A percentile compares a stretch with the other conserved stretches of the same genome.
Conservation (phyloP, 1,140 invertebrate genomes). For the Colletes gigas region DNA sequence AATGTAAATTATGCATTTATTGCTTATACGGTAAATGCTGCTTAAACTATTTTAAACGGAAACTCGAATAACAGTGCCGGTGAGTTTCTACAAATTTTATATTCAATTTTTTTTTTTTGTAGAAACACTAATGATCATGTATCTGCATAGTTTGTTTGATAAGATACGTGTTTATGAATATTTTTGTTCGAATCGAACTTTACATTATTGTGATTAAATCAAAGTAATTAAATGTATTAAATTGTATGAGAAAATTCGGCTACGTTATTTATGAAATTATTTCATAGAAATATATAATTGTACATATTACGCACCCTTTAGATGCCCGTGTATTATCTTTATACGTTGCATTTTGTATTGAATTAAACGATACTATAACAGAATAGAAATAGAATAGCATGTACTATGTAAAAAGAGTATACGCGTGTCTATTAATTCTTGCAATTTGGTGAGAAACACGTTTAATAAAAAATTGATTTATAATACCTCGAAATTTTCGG, state of each 20-base stretch:
- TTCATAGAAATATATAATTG: constrained; percentile 35
- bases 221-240: neutral
- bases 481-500: too few species aligned
- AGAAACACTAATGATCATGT: neutral
- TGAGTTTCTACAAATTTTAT: constrained; percentile 3
- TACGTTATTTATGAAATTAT: constrained; percentile 23
- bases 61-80: neutral
- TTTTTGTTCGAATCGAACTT: too few species aligned
- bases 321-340: constrained; percentile 13
- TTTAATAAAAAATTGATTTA: too few species aligned
- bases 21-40: neutral
- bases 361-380: constrained; percentile 4
- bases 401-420: constrained; percentile 14
- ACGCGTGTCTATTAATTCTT: neutral
- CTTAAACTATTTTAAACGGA: neutral
- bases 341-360: neutral
- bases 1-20: constrained; percentile 12
- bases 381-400: constrained; percentile 15
- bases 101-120: constrained; percentile 2
- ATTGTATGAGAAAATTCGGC: neutral
- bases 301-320: constrained; percentile 31
- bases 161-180: too few species aligned
- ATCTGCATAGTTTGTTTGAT: neutral
- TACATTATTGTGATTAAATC: neutral
- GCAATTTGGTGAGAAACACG: too few species aligned